Base-by-base conservation (phyloP, 2,113 vertebrate genomes). In the Trichomycterus rosablanca region DNA sequence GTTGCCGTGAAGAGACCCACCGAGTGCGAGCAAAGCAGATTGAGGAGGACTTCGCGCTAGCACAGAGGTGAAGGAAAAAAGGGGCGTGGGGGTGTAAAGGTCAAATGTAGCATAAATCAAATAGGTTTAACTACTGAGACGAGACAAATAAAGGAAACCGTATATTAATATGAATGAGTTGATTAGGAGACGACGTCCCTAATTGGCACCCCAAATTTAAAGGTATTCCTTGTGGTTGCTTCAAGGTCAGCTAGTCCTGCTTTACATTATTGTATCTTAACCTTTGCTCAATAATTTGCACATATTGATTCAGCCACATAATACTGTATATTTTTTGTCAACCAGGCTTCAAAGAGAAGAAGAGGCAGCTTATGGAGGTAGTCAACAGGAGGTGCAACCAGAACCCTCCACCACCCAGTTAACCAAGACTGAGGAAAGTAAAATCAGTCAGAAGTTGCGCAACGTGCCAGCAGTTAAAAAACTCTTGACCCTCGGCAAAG, bases 381-480 rank as follows among this genome's bases (percentile, higher is more conserved):
- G 85, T 56, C 87, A 92, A 18, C 90, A 92, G 72, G 89, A 77
- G 35, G 78, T 76, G 11, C 89, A 84, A 16, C 82, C 90, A 11
- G 89, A 88, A 1, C 80, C 88, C 3, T 16, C 76, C 12, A 85
- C 90, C 1, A 79, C 92, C 48, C 87, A 89, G 5, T 92, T 91
- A 56, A 89, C 84, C 40, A 97, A 94, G 68, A 92, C 92, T 68
- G 94, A 96, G 66, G 95, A 97, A 74, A 95, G 92, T 82, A 98
- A 93, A 77, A 89, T 88, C 14, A 93, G 91, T 30, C 92, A 97
- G 66, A 97, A 93, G 67, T 90, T 92, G 1, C 86, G 90, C 24
- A n/a, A n/a, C n/a, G n/a, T n/a, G n/a, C 91, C 96, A 63, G 94
- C 93, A 0, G 93, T 98, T 44, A 95, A 95, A 76, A 97, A 94